phyloP scores from a whole-genome alignment of 2,797 vertebrate genomes.

The Corythornis leucogaster region DNA sequence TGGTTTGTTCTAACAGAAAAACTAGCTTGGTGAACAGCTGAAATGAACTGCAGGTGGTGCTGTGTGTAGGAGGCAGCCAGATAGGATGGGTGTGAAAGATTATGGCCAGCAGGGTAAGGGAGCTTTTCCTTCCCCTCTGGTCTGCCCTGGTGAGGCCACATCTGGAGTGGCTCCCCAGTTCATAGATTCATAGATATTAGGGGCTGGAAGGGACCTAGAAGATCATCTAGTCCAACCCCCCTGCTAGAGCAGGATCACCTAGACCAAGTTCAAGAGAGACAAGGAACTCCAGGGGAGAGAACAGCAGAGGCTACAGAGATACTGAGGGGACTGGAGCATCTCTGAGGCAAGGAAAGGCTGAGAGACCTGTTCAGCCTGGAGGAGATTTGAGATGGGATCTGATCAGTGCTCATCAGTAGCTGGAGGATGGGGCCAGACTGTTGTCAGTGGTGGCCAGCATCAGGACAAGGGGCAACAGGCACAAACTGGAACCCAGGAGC shows the following conservation, averaged over 20 bases:
- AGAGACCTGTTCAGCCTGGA: no score
- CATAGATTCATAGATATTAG: no score
- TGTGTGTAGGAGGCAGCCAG: neutral
- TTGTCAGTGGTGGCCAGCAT: neutral
- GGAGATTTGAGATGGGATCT: no score
- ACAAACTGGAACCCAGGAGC: neutral
- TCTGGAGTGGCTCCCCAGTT: neutral
- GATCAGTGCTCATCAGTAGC: no score
- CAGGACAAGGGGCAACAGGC: neutral
- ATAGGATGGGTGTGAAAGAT: neutral
- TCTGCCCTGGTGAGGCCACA: neutral
- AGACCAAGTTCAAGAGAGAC: neutral
- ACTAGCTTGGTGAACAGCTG: neutral
- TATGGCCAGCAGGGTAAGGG: neutral
- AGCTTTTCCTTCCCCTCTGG: neutral
- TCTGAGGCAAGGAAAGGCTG: neutral
- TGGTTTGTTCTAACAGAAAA: neutral
- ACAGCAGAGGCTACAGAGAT: neutral
- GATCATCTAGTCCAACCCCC: no score
- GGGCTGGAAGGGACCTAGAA: no score
- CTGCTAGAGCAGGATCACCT: no score
- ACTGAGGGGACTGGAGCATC: neutral
- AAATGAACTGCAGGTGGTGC: neutral
- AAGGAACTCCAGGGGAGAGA: neutral
- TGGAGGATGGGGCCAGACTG: neutral